Evolutionary conservation across 2,888 invertebrate species (phyloP).

Genomic region (Eristalis pertinax): DNA sequence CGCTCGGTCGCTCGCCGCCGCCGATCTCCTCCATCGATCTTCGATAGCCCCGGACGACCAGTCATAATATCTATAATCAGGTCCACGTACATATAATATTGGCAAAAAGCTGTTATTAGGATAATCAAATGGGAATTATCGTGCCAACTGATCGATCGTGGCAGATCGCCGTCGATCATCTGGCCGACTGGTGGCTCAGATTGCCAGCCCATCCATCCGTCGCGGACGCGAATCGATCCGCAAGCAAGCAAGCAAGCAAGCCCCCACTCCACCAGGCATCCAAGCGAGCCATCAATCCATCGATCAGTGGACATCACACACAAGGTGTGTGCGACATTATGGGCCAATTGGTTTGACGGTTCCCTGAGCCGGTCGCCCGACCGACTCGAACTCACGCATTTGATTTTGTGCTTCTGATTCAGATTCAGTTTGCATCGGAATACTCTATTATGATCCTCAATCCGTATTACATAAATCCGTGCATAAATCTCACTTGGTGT

Average conservation of each 20-base stretch:
- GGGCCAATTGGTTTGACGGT: conserved; percentile 29
- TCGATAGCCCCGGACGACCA: conserved; percentile 55
- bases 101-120: conserved; percentile 81
- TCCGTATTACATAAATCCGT: conserved; percentile 77
- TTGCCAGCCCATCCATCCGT: conserved; percentile 37
- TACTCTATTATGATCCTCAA: conserved; percentile 67
- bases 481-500: conserved; percentile 82
- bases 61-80: conserved; percentile 81
- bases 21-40: conserved; percentile 24
- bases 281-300: conserved; percentile 36
- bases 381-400: conserved; percentile 48
- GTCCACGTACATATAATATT: conserved; percentile 82
- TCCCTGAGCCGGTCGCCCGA: not conserved
- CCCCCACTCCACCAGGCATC: conserved; percentile 30
- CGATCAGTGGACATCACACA: conserved; percentile 32
- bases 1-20: not conserved
- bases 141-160: conserved; percentile 78
- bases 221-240: conserved; percentile 12
- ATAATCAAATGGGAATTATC: conserved; percentile 82
- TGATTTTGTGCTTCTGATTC: conserved; percentile 67
- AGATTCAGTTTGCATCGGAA: conserved; percentile 33
- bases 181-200: conserved; percentile 34
- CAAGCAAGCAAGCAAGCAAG: not conserved
- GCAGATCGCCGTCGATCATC: conserved; percentile 70
- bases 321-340: conserved; percentile 60